These are phyloP conservation scores for Ditylenchus weischeri DNA, from an alignment of 2,888 invertebrate species.

Conservation along the genomic window DNA sequence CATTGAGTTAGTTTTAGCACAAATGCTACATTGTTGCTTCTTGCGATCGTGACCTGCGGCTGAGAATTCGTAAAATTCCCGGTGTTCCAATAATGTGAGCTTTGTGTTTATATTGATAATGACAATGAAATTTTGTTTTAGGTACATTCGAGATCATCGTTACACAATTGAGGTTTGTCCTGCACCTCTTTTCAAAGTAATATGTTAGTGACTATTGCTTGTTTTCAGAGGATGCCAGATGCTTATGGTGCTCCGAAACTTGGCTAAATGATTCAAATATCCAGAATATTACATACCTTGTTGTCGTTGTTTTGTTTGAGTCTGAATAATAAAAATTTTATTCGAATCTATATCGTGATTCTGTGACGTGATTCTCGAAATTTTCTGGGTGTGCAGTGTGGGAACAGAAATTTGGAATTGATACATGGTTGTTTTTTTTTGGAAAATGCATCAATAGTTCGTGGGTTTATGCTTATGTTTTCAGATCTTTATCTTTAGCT, in stretches of 20 bases:
- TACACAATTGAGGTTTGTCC: constrained; percentile 76
- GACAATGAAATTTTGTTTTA: neutral
- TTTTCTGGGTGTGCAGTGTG: too few species aligned
- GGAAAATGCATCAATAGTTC: too few species aligned
- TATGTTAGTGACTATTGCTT: constrained; percentile 29
- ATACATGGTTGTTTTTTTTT: too few species aligned
- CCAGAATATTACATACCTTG: too few species aligned
- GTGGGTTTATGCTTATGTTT: too few species aligned
- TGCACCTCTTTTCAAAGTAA: neutral
- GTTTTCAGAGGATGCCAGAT: constrained; percentile 83
- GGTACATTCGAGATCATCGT: constrained; percentile 78
- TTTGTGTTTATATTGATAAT: neutral
- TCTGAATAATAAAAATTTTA: too few species aligned
- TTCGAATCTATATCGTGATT: neutral
- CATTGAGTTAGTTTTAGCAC: constrained; percentile 68
- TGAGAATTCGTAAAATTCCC: constrained; percentile 91
- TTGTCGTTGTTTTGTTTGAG: too few species aligned
- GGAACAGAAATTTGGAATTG: too few species aligned
- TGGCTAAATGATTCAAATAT: constrained; percentile 31
- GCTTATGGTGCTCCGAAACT: constrained; percentile 87
- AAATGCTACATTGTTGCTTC: constrained; percentile 99
- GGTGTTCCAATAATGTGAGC: constrained; percentile 90
- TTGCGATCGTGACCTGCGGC: constrained; percentile 92
- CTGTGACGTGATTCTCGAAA: too few species aligned
- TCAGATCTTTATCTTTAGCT: too few species aligned